Evolutionary conservation across 2,113 vertebrate species (phyloP).

Genomic region (Oncorhynchus keta): DNA sequence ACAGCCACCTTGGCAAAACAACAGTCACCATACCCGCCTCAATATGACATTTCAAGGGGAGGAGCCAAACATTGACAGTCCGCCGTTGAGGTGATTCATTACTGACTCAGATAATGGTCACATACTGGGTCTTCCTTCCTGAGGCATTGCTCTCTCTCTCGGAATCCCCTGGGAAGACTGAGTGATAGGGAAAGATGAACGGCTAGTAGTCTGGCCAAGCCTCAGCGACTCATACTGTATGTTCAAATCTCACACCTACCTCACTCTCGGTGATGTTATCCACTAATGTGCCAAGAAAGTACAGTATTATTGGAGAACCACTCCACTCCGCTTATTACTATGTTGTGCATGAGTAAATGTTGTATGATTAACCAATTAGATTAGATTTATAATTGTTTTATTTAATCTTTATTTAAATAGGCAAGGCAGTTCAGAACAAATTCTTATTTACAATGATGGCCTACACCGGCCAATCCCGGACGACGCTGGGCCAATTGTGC

Average conservation of each 20-base stretch:
- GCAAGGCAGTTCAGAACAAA: too few species aligned
- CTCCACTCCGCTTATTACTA: not conserved
- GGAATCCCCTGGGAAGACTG: constrained; percentile 37
- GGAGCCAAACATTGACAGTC: constrained; percentile 48
- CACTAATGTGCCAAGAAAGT: constrained; percentile 28
- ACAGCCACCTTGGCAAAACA: constrained; percentile 58
- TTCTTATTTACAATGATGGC: too few species aligned
- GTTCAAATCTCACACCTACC: constrained; percentile 47
- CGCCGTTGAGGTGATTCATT: constrained; percentile 62
- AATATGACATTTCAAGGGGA: constrained; percentile 52
- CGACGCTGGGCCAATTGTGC: too few species aligned
- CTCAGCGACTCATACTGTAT: constrained; percentile 26
- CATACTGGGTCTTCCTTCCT: constrained; percentile 30
- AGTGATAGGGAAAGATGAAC: constrained; percentile 58
- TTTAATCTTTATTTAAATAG: too few species aligned
- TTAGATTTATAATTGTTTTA: too few species aligned
- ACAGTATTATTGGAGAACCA: not conserved
- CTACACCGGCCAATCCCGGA: too few species aligned
- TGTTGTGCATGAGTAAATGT: not conserved
- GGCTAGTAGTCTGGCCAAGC: constrained; percentile 40
- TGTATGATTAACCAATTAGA: too few species aligned
- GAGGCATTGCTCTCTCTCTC: constrained; percentile 21
- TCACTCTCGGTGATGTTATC: constrained; percentile 33
- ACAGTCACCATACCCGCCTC: constrained; percentile 24
- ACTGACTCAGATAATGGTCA: constrained; percentile 53